These are phyloP conservation scores for Uloborus diversus DNA, from an alignment of 1,140 invertebrate species.

Conservation along the genomic window DNA sequence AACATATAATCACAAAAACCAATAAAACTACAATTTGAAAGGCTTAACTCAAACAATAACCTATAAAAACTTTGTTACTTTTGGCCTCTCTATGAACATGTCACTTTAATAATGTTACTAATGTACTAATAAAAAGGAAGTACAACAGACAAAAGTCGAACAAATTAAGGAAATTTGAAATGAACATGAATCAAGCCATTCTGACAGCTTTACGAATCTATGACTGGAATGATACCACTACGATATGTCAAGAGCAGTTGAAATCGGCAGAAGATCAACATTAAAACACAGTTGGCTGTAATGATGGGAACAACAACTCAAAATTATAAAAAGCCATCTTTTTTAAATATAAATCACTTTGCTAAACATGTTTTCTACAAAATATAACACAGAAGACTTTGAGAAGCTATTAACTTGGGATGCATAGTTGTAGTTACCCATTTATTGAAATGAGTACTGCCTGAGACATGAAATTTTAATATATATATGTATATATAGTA, in stretches of 20 bases:
- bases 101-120: not conserved
- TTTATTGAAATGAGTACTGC: slow-evolving; percentile 13
- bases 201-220: not conserved
- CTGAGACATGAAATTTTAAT: slow-evolving; percentile 22
- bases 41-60: too few species aligned
- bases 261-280: slow-evolving; percentile 26
- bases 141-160: not conserved
- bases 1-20: not conserved
- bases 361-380: slow-evolving; percentile 21
- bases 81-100: not conserved
- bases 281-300: slow-evolving; percentile 1
- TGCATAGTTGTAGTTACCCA: slow-evolving; percentile 24
- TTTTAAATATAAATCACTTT: not conserved
- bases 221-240: slow-evolving; percentile 42
- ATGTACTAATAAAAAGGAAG: not conserved
- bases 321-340: not conserved
- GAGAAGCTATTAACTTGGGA: slow-evolving; percentile 14
- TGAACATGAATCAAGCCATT: not conserved
- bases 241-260: slow-evolving; percentile 38
- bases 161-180: not conserved
- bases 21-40: too few species aligned
- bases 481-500: not conserved
- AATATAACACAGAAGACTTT: slow-evolving; percentile 37
- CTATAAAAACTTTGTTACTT: not conserved
- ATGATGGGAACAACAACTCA: slow-evolving; percentile 10